Evolutionary conservation across 2,113 vertebrate genomes (phyloP).

Genomic region (Neotoma lepida): DNA sequence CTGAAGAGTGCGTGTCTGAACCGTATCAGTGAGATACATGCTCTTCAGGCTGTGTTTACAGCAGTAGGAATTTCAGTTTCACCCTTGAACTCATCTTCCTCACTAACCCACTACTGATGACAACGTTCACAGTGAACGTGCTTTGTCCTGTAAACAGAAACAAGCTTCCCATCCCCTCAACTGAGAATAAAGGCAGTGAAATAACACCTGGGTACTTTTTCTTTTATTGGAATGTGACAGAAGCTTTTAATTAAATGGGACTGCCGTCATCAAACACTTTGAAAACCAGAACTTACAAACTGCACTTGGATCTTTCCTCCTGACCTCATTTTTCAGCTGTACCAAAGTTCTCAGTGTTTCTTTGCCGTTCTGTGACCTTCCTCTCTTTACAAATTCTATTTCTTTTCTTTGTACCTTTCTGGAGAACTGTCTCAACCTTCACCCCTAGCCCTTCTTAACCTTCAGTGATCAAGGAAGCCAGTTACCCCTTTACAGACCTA

Average conservation of each 20-base stretch:
- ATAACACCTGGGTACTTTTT: neutral
- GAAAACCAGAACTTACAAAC: neutral
- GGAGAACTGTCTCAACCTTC: neutral
- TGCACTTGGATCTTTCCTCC: neutral
- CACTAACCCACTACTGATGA: accelerated
- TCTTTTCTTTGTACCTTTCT: neutral
- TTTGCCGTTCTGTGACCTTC: accelerated
- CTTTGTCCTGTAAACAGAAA: neutral
- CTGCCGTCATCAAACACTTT: neutral
- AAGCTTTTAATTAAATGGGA: neutral
- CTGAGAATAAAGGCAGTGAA: accelerated
- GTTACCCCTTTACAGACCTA: accelerated
- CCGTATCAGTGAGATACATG: accelerated
- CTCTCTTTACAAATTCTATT: accelerated
- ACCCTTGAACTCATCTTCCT: neutral
- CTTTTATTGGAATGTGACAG: neutral
- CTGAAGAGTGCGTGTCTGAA: accelerated
- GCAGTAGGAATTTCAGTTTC: accelerated
- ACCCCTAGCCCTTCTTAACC: neutral
- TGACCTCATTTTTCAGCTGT: accelerated
- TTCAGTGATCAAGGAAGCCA: neutral
- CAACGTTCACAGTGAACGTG: neutral
- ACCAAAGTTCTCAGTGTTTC: accelerated
- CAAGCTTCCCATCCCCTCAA: accelerated
- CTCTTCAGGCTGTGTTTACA: accelerated